Base-by-base conservation (phyloP, 2,797 vertebrate genomes). In the Chrosomus eos region DNA sequence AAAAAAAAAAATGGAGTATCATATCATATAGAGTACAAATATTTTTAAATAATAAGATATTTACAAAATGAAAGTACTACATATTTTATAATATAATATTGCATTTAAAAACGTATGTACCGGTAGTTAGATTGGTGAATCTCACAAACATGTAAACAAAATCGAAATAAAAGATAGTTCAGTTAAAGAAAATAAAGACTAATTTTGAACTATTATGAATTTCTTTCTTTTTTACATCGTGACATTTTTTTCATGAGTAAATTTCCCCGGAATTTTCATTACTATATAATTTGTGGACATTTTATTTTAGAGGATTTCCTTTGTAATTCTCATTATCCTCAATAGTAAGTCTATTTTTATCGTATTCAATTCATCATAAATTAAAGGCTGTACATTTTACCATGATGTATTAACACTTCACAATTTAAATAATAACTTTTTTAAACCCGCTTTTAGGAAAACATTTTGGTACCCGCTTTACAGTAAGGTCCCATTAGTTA, bases 21-120 rank as follows among this genome's bases (percentile, higher is more conserved):
- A 40, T 48, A 55, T 21, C n/a, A 1, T 33, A 3, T 33, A 19
- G 79, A 68, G 51, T 28, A 7, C 11, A 83, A 26, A n/a, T n/a
- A 74, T 10, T 26, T 58, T 10, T 71, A n/a, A 71, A 72, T 14
- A 16, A n/a, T 45, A 58, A 76, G 60, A 71, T 62, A 95, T 93
- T 73, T 7, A 70, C 9, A 3, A 1, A 38, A 26, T 58, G 3
- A 83, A 19, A 66, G 23, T 3, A 74, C 18, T 31, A 8, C 14
- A 21, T 40, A 38, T 58, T 58, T 58, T 11, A 68, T 19, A 68
- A 38, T 67, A 62, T 62, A 68, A 38, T 67, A 64, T 28, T 26
- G 2, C 23, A 55, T 55, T 55, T 55, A 28, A 26, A 62, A n/a
- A 60, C 13, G 21, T 60, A 60, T 5, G 3, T n/a, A n/a, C n/a